phyloP scores from a whole-genome alignment of 2,113 vertebrate species.

The Electrona antarctica region DNA sequence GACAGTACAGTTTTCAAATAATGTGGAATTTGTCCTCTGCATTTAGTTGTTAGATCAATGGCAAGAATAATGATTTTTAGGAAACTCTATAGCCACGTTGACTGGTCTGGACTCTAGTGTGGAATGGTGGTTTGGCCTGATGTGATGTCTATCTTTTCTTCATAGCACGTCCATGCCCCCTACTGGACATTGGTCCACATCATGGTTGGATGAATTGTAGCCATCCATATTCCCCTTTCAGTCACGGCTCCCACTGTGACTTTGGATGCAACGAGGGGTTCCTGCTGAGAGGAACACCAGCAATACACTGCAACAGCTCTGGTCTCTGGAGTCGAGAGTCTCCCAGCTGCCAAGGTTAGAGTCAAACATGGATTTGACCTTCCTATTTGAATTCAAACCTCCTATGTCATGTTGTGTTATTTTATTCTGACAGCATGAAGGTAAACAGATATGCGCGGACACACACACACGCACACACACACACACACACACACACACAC shows the following conservation, averaged over 20 bases:
- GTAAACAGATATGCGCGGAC: too few species aligned
- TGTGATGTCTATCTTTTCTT: background rate
- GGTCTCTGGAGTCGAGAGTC: slow-evolving; percentile 75
- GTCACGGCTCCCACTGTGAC: slow-evolving; percentile 56
- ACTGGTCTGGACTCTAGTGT: too few species aligned
- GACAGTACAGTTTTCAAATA: too few species aligned
- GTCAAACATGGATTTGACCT: background rate
- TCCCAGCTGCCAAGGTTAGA: slow-evolving; percentile 53
- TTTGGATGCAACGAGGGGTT: slow-evolving; percentile 64
- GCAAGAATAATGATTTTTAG: too few species aligned
- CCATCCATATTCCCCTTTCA: slow-evolving; percentile 46
- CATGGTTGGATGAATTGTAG: slow-evolving; percentile 53
- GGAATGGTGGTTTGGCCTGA: background rate
- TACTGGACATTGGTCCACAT: slow-evolving; percentile 45
- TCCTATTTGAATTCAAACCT: background rate
- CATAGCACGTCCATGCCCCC: slow-evolving; percentile 51
- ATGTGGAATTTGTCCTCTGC: too few species aligned
- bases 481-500: too few species aligned
- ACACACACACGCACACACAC: too few species aligned
- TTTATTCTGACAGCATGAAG: too few species aligned
- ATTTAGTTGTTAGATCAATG: background rate
- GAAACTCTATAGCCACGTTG: too few species aligned
- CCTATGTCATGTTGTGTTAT: too few species aligned
- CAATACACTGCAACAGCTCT: slow-evolving; percentile 59
- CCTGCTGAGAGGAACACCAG: slow-evolving; percentile 39